Conservation (phyloP, 2,888 invertebrate genomes). For the Steinernema carpocapsae region DNA sequence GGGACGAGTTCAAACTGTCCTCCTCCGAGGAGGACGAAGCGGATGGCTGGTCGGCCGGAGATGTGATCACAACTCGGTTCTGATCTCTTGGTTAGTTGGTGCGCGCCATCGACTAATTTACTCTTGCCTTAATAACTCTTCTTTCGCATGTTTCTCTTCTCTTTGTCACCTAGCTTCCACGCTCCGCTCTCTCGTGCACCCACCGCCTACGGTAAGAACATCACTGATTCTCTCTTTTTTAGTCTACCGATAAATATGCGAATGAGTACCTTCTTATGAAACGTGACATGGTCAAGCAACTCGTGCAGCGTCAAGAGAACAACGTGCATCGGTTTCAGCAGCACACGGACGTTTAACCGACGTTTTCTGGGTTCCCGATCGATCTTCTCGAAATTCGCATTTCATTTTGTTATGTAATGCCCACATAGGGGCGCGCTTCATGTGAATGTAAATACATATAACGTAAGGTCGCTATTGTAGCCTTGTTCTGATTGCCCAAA, state of each 20-base stretch:
- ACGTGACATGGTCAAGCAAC: not conserved
- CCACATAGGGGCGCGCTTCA: not conserved
- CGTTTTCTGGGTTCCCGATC: not conserved
- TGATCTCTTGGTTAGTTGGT: not conserved
- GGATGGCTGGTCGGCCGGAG: conserved; percentile 26
- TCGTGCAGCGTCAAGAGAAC: conserved; percentile 9
- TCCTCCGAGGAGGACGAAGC: conserved; percentile 19
- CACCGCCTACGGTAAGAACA: not conserved
- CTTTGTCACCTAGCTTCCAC: not conserved
- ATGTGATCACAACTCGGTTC: conserved; percentile 14
- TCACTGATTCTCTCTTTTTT: not conserved
- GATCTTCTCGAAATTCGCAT: not conserved
- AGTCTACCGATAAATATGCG: conserved; percentile 29
- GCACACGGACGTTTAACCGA: conserved; percentile 15
- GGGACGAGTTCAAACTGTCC: conserved; percentile 20
- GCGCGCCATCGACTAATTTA: not conserved
- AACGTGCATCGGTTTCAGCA: conserved; percentile 11
- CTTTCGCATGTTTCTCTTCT: not conserved
- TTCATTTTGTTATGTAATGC: not conserved
- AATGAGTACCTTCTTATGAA: conserved; percentile 30
- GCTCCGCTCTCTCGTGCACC: not conserved
- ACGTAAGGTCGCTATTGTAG: too few species aligned
- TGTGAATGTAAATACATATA: conserved; percentile 23
- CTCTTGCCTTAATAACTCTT: not conserved
- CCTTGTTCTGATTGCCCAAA: too few species aligned